These are phyloP conservation scores for Zelostemma sp. DNA, from an alignment of 1,140 invertebrate genomes.

Conservation along the genomic window DNA sequence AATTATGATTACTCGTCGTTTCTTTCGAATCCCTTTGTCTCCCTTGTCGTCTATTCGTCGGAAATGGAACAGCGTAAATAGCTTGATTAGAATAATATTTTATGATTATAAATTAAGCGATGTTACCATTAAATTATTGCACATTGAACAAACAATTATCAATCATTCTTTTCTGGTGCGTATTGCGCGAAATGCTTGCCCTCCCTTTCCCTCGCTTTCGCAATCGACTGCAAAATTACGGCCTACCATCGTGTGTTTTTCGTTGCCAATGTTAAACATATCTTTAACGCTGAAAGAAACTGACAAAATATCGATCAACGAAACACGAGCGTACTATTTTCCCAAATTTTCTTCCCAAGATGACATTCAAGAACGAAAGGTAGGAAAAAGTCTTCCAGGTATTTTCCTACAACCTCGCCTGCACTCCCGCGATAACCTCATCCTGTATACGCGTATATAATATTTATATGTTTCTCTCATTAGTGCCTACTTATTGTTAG, in stretches of 20 bases:
- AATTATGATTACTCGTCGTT: conserved; percentile 20
- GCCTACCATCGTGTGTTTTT: too few relatives aligned
- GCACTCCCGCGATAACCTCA: too few relatives aligned
- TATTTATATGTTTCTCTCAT: conserved; percentile 57
- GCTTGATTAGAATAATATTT: too few relatives aligned
- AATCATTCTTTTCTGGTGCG: conserved; percentile 49
- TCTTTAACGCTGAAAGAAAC: too few relatives aligned
- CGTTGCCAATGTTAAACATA: too few relatives aligned
- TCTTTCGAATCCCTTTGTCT: conserved; percentile 31
- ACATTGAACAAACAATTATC: conserved; percentile 63
- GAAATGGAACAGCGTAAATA: too few relatives aligned
- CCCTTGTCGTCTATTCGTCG: conserved; percentile 18
- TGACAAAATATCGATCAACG: too few relatives aligned
- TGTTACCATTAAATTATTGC: conserved; percentile 62
- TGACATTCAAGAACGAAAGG: too few relatives aligned
- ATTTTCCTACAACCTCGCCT: too few relatives aligned
- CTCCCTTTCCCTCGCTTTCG: conserved; percentile 33
- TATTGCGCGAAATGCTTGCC: conserved; percentile 43
- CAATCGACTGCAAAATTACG: conserved; percentile 16
- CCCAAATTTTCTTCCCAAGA: too few relatives aligned
- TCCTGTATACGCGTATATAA: conserved; percentile 41
- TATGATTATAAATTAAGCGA: conserved; percentile 53
- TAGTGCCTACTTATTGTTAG: conserved; percentile 66
- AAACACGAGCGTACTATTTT: too few relatives aligned
- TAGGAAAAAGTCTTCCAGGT: too few relatives aligned